These are phyloP conservation scores for Trichopoda pennipes DNA, from an alignment of 2,888 invertebrate species.

Conservation along the genomic window DNA sequence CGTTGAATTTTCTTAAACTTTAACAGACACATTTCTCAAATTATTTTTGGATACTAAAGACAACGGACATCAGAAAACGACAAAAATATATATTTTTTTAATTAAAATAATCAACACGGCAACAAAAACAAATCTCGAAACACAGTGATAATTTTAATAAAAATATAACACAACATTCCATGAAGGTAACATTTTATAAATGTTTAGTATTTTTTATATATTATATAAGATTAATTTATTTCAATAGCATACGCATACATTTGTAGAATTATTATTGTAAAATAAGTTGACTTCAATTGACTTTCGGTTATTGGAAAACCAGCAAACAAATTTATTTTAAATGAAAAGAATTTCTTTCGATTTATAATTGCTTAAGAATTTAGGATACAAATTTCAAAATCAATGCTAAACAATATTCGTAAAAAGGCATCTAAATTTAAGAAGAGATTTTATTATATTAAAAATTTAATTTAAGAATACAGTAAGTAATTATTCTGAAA, in stretches of 20 bases:
- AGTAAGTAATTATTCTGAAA: not conserved
- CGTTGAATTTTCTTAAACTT: not conserved
- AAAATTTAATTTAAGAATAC: not conserved
- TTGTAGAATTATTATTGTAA: not conserved
- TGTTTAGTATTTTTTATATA: conserved; percentile 70
- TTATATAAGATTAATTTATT: conserved; percentile 55
- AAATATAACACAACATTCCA: conserved; percentile 62
- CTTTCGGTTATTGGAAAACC: not conserved
- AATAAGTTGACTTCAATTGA: not conserved
- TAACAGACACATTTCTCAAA: conserved; percentile 32
- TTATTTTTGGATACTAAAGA: conserved; percentile 13
- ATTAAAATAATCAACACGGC: conserved; percentile 18
- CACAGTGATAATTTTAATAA: conserved; percentile 59
- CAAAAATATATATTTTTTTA: conserved; percentile 5
- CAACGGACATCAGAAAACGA: conserved; percentile 12
- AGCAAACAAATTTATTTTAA: conserved; percentile 21
- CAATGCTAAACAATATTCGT: not conserved
- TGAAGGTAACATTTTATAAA: conserved; percentile 76
- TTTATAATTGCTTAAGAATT: not conserved
- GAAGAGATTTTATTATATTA: not conserved
- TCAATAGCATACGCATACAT: conserved; percentile 11
- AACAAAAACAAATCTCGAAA: conserved; percentile 58
- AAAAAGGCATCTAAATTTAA: not conserved
- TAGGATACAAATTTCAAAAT: too few relatives aligned
- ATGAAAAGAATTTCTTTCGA: not conserved